Conservation (phyloP, 2,888 invertebrate genomes). For the Perdita meconis region DNA sequence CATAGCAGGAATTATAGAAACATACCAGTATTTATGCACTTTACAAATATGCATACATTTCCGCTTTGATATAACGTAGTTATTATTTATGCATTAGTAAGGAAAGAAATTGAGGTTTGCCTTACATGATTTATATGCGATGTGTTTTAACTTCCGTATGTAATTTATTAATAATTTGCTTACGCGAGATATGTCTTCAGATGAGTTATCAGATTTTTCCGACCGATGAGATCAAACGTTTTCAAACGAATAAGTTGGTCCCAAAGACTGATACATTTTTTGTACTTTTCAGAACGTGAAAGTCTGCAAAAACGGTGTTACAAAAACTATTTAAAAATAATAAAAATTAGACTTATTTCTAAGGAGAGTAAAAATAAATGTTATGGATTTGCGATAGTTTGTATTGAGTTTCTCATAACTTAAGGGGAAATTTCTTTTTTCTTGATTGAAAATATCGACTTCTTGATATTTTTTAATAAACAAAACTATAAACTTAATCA, state of each 20-base stretch:
- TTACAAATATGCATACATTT: too few species aligned
- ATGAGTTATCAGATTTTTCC: constrained; percentile 38
- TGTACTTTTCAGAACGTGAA: neutral
- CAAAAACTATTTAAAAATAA: too few species aligned
- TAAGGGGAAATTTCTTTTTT: too few species aligned
- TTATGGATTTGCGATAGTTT: too few species aligned
- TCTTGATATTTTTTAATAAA: too few species aligned
- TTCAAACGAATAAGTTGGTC: constrained; percentile 42
- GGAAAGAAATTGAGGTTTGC: too few species aligned
- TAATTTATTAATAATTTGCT: constrained; percentile 1
- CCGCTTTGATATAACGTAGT: too few species aligned
- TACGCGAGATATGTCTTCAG: constrained; percentile 39
- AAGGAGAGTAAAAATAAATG: neutral
- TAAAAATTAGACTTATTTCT: neutral
- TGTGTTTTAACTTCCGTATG: neutral
- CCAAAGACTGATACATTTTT: constrained; percentile 30
- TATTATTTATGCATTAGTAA: neutral
- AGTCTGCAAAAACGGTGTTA: constrained; percentile 25
- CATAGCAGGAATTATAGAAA: too few species aligned
- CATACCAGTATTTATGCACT: too few species aligned
- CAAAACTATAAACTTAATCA: too few species aligned
- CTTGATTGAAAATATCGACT: too few species aligned
- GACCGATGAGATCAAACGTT: constrained; percentile 37
- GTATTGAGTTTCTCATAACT: too few species aligned
- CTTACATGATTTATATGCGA: neutral